phyloP scores from a whole-genome alignment of 2,113 vertebrate species.

The Epinephelus fuscoguttatus region DNA sequence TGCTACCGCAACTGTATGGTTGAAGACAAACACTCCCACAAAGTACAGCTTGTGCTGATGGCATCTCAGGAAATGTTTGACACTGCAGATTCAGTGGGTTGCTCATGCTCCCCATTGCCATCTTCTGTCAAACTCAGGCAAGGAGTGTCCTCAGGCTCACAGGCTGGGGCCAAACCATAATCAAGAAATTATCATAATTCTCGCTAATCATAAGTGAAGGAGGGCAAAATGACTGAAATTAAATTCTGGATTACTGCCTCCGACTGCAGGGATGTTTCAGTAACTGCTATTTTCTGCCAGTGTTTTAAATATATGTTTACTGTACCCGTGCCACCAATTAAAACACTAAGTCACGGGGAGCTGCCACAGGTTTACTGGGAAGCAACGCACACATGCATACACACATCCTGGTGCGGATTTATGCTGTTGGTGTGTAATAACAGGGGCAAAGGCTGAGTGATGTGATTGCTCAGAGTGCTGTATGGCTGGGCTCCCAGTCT shows the following conservation, averaged over 20 bases:
- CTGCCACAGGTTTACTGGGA: slow-evolving; percentile 59
- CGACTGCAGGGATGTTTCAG: slow-evolving; percentile 54
- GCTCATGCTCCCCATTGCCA: slow-evolving; percentile 47
- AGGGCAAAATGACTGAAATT: slow-evolving; percentile 77
- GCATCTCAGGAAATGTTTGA: slow-evolving; percentile 41
- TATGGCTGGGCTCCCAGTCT: slow-evolving; percentile 58
- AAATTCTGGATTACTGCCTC: slow-evolving; percentile 74
- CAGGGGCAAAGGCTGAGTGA: slow-evolving; percentile 49
- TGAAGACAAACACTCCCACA: background rate
- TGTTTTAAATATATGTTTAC: slow-evolving; percentile 72
- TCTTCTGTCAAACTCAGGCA: slow-evolving; percentile 63
- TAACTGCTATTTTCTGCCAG: slow-evolving; percentile 69
- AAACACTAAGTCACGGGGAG: slow-evolving; percentile 64
- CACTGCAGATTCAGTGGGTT: slow-evolving; percentile 31
- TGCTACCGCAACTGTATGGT: background rate
- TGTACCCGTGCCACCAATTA: slow-evolving; percentile 58
- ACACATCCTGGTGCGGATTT: slow-evolving; percentile 58
- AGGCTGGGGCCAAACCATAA: slow-evolving; percentile 79
- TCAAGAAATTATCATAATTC: slow-evolving; percentile 88
- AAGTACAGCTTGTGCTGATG: slow-evolving; percentile 31
- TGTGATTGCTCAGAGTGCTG: slow-evolving; percentile 65
- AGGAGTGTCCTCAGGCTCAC: slow-evolving; percentile 77
- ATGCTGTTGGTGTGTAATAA: slow-evolving; percentile 62
- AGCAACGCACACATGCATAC: slow-evolving; percentile 32
- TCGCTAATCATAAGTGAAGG: slow-evolving; percentile 86